A percentile compares a stretch with the other conserved stretches of the same genome.
Conservation (phyloP, 2,113 vertebrate genomes). For the Cavia aperea region DNA sequence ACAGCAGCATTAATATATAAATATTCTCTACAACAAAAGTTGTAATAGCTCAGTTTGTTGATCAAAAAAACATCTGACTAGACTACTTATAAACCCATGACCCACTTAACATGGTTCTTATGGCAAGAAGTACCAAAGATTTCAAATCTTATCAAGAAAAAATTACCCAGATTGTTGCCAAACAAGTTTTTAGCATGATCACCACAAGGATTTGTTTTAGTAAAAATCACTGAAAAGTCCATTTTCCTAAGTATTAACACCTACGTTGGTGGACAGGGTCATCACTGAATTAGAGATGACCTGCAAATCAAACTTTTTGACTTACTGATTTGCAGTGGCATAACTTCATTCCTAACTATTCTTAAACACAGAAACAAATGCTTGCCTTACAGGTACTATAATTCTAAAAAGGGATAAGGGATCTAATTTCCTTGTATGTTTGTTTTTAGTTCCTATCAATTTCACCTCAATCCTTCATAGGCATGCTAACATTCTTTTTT, state of each 20-base stretch:
- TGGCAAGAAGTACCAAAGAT: not conserved
- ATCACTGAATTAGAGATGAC: not conserved
- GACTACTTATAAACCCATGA: not conserved
- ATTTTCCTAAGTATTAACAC: not conserved
- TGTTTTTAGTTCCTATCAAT: not conserved
- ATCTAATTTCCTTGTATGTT: not conserved
- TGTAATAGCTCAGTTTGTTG: not conserved
- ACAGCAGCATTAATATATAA: not conserved
- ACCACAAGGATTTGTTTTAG: not conserved
- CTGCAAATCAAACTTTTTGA: not conserved
- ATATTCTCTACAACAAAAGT: not conserved
- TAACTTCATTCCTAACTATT: not conserved
- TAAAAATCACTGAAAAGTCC: not conserved
- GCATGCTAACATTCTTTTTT: not conserved
- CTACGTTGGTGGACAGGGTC: not conserved
- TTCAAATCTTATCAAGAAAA: slow-evolving; percentile 4
- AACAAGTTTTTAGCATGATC: not conserved
- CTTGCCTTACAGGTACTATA: not conserved
- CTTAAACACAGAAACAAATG: not conserved
- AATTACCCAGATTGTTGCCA: not conserved
- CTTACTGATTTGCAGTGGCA: not conserved
- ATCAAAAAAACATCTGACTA: not conserved
- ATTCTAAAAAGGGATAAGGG: not conserved
- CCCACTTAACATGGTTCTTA: not conserved
- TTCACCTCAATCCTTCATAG: not conserved